Conservation (phyloP, 2,113 vertebrate genomes). For the Eulemur macaco region DNA sequence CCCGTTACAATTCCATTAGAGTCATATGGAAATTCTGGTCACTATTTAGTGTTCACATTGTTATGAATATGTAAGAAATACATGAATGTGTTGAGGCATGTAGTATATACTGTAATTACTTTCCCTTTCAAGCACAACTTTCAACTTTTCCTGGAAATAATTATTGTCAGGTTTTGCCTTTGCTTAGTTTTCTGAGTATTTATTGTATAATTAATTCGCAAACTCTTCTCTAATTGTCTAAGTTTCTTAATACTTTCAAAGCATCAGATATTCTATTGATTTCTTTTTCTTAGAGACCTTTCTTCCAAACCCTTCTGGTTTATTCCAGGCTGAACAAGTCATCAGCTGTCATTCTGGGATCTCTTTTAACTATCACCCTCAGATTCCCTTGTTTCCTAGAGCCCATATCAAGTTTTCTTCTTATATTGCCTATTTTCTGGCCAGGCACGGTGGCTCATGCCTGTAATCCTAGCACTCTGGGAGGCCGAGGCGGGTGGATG, state of each 20-base stretch:
- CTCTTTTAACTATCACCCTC: neutral
- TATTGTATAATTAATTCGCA: neutral
- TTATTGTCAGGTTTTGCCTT: neutral
- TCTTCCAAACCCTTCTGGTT: neutral
- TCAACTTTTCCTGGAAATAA: neutral
- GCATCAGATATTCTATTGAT: neutral
- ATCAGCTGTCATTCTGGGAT: neutral
- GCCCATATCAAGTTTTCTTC: neutral
- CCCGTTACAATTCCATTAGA: neutral
- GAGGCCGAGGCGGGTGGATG: too few species aligned
- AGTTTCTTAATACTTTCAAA: slow-evolving; percentile 32
- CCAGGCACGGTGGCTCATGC: too few species aligned
- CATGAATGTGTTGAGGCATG: neutral
- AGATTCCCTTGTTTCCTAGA: neutral
- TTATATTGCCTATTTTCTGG: neutral
- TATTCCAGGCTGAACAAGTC: neutral
- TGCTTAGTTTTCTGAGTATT: slow-evolving; percentile 18
- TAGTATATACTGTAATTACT: neutral
- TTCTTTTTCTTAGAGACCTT: neutral
- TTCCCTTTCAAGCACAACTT: neutral
- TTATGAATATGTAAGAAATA: neutral
- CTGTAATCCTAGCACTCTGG: too few species aligned
- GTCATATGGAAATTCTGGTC: neutral
- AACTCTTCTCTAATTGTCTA: slow-evolving; percentile 5
- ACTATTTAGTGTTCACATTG: neutral